Conservation (phyloP, 37 sponge, comb jelly and placozoan species). For the Aphrocallistes beatrix region DNA sequence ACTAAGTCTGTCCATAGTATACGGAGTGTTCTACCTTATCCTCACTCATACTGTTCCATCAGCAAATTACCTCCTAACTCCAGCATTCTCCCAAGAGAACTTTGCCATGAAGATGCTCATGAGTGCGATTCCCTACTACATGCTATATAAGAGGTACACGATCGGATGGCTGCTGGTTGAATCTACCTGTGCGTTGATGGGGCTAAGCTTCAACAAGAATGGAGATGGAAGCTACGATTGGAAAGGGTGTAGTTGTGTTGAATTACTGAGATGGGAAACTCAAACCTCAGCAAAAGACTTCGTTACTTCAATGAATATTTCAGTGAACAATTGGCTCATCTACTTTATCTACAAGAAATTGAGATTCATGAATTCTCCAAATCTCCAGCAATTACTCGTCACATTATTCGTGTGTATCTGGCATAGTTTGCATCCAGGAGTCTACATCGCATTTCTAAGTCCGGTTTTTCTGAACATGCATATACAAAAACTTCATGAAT, state of each 20-base stretch:
- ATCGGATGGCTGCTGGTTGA: background rate
- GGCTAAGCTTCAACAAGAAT: background rate
- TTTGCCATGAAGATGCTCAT: background rate
- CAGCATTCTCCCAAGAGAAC: background rate
- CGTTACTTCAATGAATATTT: background rate
- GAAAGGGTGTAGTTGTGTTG: background rate
- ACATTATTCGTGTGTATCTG: conserved; percentile 56
- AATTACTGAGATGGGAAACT: background rate
- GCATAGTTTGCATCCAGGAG: conserved; percentile 83
- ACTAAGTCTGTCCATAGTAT: background rate
- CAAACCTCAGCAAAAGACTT: background rate
- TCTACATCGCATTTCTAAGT: conserved; percentile 24
- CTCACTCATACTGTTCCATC: background rate
- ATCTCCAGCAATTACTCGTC: conserved; percentile 36
- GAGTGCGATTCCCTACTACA: background rate
- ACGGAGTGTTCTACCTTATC: background rate
- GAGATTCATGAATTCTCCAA: conserved; percentile 43
- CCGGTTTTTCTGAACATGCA: background rate
- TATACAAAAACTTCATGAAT: background rate
- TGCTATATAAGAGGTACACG: background rate
- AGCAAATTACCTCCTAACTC: background rate
- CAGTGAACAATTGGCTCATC: background rate
- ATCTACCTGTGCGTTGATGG: background rate
- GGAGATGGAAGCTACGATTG: background rate
- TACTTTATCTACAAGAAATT: conserved; percentile 59